These are phyloP conservation scores for Hyles euphorbiae DNA, from an alignment of 1,140 invertebrate genomes.

Conservation along the genomic window DNA sequence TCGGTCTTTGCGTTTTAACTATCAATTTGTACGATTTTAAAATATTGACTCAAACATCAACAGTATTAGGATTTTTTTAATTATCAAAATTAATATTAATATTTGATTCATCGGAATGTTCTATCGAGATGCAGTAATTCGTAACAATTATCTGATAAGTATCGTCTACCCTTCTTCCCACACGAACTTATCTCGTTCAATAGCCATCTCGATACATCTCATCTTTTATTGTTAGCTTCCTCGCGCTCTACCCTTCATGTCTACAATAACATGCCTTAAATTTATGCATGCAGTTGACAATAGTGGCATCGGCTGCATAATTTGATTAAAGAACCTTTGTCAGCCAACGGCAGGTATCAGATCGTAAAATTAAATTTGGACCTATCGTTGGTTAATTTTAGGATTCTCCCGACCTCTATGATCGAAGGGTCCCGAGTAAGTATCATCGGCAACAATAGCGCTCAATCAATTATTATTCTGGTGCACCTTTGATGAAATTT, in stretches of 20 bases:
- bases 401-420: slow-evolving; percentile 65
- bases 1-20: slow-evolving; percentile 40
- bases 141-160: slow-evolving; percentile 73
- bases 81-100: slow-evolving; percentile 5
- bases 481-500: slow-evolving; percentile 70
- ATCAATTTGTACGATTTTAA: slow-evolving; percentile 41
- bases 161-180: slow-evolving; percentile 72
- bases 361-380: slow-evolving; percentile 73
- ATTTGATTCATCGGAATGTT: slow-evolving; percentile 14
- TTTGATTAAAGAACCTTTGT: slow-evolving; percentile 73
- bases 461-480: slow-evolving; percentile 70
- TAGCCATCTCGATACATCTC: slow-evolving; percentile 54
- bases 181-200: slow-evolving; percentile 50
- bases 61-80: too few relatives aligned
- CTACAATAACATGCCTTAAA: slow-evolving; percentile 61
- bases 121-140: slow-evolving; percentile 58
- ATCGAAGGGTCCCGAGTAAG: slow-evolving; percentile 44
- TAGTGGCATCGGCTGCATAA: slow-evolving; percentile 68
- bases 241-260: slow-evolving; percentile 48
- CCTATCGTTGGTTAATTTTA: slow-evolving; percentile 71
- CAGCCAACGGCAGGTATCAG: slow-evolving; percentile 63
- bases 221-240: slow-evolving; percentile 47
- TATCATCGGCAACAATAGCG: slow-evolving; percentile 62
- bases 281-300: slow-evolving; percentile 67
- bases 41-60: slow-evolving; percentile 8